phyloP scores from a whole-genome alignment of 2,888 invertebrate species.

The Eremobia ochroleuca region DNA sequence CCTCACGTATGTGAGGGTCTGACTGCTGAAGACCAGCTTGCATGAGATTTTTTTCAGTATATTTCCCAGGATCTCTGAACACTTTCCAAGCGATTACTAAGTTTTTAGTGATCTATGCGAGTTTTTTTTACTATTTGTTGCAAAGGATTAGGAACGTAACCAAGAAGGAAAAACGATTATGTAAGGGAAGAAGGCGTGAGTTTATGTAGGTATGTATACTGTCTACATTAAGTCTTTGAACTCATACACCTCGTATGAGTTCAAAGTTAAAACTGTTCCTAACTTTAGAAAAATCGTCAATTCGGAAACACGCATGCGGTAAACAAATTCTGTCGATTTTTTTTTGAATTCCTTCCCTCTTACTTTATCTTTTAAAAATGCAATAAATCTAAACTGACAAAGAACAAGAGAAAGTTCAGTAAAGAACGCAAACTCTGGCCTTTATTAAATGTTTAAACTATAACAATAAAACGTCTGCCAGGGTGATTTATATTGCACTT shows the following conservation, averaged over 20 bases:
- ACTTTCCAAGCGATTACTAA: too few species aligned
- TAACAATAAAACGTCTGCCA: conserved; percentile 34
- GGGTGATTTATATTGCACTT: conserved; percentile 62
- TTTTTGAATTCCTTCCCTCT: background rate
- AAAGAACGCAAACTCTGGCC: conserved; percentile 22
- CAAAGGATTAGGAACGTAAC: too few species aligned
- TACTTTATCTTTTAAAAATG: conserved; percentile 15
- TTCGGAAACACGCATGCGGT: background rate
- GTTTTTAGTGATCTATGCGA: too few species aligned
- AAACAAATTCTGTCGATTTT: background rate
- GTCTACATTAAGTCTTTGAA: background rate
- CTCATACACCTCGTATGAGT: background rate
- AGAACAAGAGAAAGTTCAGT: conserved; percentile 31
- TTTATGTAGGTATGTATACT: background rate
- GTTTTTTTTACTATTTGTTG: too few species aligned
- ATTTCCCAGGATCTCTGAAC: too few species aligned
- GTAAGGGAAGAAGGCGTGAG: too few species aligned
- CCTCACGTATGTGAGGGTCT: too few species aligned
- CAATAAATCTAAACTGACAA: conserved; percentile 26
- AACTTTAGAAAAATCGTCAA: background rate
- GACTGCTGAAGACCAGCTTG: too few species aligned
- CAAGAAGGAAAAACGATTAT: too few species aligned
- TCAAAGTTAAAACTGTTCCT: background rate
- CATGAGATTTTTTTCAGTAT: too few species aligned
- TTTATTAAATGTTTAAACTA: conserved; percentile 48